Base-by-base conservation (phyloP, 2,797 vertebrate genomes). In the Falco novaeseelandiae region DNA sequence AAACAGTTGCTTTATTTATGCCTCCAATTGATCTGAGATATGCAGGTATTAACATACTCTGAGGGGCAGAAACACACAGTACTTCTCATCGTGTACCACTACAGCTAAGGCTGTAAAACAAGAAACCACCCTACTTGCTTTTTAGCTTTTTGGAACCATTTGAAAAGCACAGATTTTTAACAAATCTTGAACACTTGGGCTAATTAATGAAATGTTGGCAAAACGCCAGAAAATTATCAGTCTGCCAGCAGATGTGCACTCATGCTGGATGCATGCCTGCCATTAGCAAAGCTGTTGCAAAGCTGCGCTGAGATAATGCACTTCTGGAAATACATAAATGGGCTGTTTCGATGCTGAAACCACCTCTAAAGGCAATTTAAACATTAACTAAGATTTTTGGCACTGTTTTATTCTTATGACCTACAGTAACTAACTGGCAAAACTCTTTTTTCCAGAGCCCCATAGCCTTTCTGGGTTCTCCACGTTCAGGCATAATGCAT, bases 281-380 rank as follows among this genome's bases (percentile, higher is more conserved):
- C 87, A 46, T 42, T 20, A 87, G 80, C 65, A 79, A 89, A 72
- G 21, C 54, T 44, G 25, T 61, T 81, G 46, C 34, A 44, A 52
- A 71, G 34, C 80, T 49, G 69, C 3, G 12, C 79, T 72, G 73
- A 86, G 79, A 87, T 83, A 94, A 83, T 30, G 62, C 89, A 42
- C 49, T 83, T 54, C 77, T 73, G 83, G 38, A 95, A 95, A 86
- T 7, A 29, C 51, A 73, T 6, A 82, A 88, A 79, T 5, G 34
- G 44, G 55, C 25, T 10, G 5, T 30, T 72, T 52, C 46, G 34
- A 69, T 76, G 63, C 76, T 66, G n/a, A 93, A 93, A 74, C 23
- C 46, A 86, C 54, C 48, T 92, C 67, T 44, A 86, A 71, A 82
- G 30, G 80, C 73, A 96, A 93, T 95, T 96, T 90, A 96, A 94